These are phyloP conservation scores for Chrysotoxum bicinctum DNA, from an alignment of 2,888 invertebrate genomes.

Conservation along the genomic window DNA sequence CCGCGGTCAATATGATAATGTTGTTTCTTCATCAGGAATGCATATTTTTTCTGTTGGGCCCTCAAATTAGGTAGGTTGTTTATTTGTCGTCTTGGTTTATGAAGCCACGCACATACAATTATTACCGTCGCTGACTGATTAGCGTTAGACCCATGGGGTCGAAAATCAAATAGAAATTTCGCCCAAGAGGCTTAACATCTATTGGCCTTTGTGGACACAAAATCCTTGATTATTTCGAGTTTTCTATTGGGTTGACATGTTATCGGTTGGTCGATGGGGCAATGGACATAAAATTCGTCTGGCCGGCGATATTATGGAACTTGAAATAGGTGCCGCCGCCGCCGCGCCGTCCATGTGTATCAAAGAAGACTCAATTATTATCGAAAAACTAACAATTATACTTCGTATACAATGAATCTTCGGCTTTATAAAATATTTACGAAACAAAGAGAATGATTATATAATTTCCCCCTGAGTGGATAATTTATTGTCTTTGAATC, in stretches of 20 bases:
- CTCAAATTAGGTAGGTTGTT: constrained; percentile 42
- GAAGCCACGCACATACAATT: constrained; percentile 54
- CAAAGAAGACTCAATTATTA: neutral
- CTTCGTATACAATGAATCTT: too few relatives aligned
- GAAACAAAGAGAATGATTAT: too few relatives aligned
- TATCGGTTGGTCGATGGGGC: constrained; percentile 17
- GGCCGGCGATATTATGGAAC: neutral
- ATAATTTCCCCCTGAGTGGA: too few relatives aligned
- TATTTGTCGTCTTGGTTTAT: constrained; percentile 12
- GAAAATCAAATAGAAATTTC: constrained; percentile 48
- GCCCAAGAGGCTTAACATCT: constrained; percentile 24
- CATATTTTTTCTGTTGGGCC: constrained; percentile 38
- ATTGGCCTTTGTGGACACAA: neutral
- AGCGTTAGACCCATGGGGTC: constrained; percentile 41
- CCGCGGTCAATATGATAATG: constrained; percentile 16
- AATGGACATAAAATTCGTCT: constrained; percentile 35
- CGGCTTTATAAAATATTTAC: too few relatives aligned
- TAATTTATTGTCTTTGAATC: too few relatives aligned
- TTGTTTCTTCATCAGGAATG: neutral
- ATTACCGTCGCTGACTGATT: constrained; percentile 57
- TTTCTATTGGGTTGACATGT: constrained; percentile 46
- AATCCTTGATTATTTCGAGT: constrained; percentile 7
- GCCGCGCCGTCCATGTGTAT: too few relatives aligned
- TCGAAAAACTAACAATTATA: too few relatives aligned
- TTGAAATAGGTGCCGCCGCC: too few relatives aligned